Conservation (phyloP, 2,113 vertebrate genomes). For the Pristiophorus japonicus region DNA sequence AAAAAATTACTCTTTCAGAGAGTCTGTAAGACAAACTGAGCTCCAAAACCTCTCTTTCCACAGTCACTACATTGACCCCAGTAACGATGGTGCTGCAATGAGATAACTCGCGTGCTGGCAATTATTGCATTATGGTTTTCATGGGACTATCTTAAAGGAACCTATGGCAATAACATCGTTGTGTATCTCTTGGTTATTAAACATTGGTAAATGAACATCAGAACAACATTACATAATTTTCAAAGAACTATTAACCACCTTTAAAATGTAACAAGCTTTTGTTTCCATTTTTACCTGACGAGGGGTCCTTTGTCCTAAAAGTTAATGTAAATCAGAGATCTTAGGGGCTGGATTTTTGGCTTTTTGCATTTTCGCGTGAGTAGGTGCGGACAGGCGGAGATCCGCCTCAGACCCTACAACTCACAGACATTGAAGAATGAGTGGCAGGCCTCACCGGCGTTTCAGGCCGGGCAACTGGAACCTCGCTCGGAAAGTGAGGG, state of each 20-base stretch:
- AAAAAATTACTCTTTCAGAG: neutral
- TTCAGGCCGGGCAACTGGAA: too few species aligned
- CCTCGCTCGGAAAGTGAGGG: too few species aligned
- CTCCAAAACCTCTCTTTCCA: neutral
- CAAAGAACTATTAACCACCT: neutral
- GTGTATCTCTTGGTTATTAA: neutral
- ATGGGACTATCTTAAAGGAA: neutral
- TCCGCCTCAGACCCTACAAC: too few species aligned
- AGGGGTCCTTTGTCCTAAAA: neutral
- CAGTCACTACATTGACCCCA: neutral
- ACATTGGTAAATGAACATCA: neutral
- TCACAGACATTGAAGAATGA: too few species aligned
- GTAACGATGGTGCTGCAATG: neutral
- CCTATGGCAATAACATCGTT: neutral
- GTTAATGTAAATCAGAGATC: neutral
- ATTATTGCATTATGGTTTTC: neutral
- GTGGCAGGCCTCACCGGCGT: too few species aligned
- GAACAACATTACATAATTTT: neutral
- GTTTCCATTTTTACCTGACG: neutral
- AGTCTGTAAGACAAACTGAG: neutral
- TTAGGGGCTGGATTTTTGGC: too few species aligned
- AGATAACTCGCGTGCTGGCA: neutral
- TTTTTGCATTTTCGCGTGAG: too few species aligned
- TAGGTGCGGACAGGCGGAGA: too few species aligned
- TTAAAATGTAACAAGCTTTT: neutral